A percentile compares a stretch with the other conserved stretches of the same genome.
Conservation (phyloP, 2,888 invertebrate genomes). For the Drosophila peninsularis region DNA sequence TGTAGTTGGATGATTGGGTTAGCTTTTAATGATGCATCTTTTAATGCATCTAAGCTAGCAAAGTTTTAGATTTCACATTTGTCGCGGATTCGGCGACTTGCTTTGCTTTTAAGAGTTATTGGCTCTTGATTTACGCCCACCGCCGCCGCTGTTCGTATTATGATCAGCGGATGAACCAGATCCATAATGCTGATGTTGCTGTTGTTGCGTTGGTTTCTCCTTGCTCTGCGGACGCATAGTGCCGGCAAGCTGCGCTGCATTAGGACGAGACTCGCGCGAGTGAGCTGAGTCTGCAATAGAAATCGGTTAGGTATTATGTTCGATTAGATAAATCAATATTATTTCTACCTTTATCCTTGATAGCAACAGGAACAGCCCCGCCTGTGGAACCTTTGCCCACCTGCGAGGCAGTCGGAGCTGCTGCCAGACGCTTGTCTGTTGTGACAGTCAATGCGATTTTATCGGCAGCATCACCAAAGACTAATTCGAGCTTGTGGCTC, state of each 20-base stretch:
- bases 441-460: constrained; percentile 37
- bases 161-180: constrained; percentile 43
- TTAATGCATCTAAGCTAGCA: constrained; percentile 15
- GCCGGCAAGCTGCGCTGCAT: constrained; percentile 66
- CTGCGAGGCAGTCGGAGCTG: constrained; percentile 21
- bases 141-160: constrained; percentile 49
- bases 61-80: constrained; percentile 59
- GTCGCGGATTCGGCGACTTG: constrained; percentile 58
- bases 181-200: constrained; percentile 37
- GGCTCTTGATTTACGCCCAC: constrained; percentile 82
- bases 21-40: constrained; percentile 11
- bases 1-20: not conserved
- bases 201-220: constrained; percentile 52
- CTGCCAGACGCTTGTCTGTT: constrained; percentile 56
- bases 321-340: not conserved
- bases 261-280: constrained; percentile 76
- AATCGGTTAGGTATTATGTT: not conserved
- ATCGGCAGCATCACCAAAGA: constrained; percentile 49
- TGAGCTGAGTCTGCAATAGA: constrained; percentile 56
- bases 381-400: constrained; percentile 43
- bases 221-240: constrained; percentile 66
- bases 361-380: constrained; percentile 50
- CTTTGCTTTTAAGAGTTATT: constrained; percentile 74
- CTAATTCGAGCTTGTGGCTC: constrained; percentile 68
- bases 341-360: constrained; percentile 83